Base-by-base conservation (phyloP, 2,888 invertebrate genomes). In the Drosophila nigritarsus region DNA sequence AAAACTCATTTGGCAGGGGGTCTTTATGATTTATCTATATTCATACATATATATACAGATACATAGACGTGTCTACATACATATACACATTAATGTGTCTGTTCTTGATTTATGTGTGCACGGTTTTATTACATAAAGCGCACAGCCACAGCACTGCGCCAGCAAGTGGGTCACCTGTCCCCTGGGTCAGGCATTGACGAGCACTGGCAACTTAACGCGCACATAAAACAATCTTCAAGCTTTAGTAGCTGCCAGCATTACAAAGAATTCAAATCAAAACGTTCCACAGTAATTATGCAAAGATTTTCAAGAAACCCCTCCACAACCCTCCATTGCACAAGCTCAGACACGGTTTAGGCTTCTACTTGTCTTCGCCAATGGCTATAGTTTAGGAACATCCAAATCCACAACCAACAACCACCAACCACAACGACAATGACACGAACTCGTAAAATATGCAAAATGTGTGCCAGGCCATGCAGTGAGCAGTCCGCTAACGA, bases 381-480 rank as follows among this genome's bases (percentile, higher is more conserved):
- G 62, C 77, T 60, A 59, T 53, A 73, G 66, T 73, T 75, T 75
- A 64, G 78, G 82, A 73, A 61, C 78, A 78, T 82, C 82, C 78
- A 78, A 60, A 45, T 51, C 40, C 64, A 53, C 56, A 29, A 50
- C 32, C 38, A 75, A 7, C 34, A 60, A 29, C 40, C 59, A 51
- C 62, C 20, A 58, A 55, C 64, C 32, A 29, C 62, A 75, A 74
- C 75, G 65, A 73, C 90, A 89, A 73, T 71, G 80, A 86, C 87
- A 87, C 88, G 90, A 90, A 69, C 91, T 88, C 83, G 91, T 88
- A 87, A 90, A 90, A 89, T 90, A 87, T 87, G 90, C 87, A 85
- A 90, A 87, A 87, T 90, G 87, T 87, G 87, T 88, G 90, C 89
- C 91, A 90, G 90, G 78, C 87, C 87, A 61, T 75, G 73, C 78